Percentiles rank a stretch among this genome's conserved stretches.
These are phyloP conservation scores for Alauda arvensis DNA, from an alignment of 2,797 vertebrate species.

Conservation along the genomic window DNA sequence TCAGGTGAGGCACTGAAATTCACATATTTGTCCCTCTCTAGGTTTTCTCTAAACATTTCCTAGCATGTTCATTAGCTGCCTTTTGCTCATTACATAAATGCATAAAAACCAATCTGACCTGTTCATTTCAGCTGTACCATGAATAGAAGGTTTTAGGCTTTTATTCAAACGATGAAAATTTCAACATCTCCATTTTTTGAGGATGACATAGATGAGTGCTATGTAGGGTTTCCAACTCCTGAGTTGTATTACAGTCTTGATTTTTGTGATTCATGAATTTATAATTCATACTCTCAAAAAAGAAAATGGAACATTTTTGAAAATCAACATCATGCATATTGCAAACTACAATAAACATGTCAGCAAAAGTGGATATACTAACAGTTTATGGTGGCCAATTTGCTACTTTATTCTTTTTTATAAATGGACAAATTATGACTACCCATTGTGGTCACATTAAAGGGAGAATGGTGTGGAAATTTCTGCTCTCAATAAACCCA, in stretches of 20 bases:
- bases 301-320: conserved; percentile 40
- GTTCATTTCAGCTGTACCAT: background rate
- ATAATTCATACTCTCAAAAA: conserved; percentile 23
- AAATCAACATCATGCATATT: conserved; percentile 34
- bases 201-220: background rate
- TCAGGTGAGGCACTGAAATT: background rate
- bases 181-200: background rate
- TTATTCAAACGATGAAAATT: conserved; percentile 34
- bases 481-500: conserved; percentile 52
- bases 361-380: conserved; percentile 54
- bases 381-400: conserved; percentile 45
- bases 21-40: background rate
- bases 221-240: background rate
- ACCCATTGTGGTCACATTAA: conserved; percentile 52
- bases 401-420: conserved; percentile 46
- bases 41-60: conserved; percentile 1
- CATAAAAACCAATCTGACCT: background rate
- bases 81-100: conserved; percentile 24
- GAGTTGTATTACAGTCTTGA: background rate
- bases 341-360: conserved; percentile 50
- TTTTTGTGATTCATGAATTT: conserved; percentile 35
- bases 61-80: background rate
- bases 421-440: conserved; percentile 44
- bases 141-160: conserved; percentile 14
- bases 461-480: conserved; percentile 55